phyloP scores from a whole-genome alignment of 2,797 vertebrate species.

The Naso thynnoides region DNA sequence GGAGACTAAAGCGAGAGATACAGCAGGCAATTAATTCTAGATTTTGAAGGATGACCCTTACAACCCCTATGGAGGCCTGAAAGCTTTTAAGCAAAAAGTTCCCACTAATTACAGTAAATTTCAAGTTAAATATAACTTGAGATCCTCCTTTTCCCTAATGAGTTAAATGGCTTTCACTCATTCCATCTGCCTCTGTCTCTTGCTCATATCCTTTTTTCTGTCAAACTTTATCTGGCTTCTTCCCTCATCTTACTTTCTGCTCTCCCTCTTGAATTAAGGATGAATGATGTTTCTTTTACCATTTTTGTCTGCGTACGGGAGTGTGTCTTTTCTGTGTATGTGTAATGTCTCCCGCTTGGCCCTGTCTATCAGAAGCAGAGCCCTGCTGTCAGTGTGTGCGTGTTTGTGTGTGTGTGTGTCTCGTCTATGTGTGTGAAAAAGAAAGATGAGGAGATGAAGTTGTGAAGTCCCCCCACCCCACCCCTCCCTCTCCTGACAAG shows the following conservation, averaged over 20 bases:
- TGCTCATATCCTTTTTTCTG: slow-evolving; percentile 70
- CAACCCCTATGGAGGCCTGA: slow-evolving; percentile 47
- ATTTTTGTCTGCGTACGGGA: slow-evolving; percentile 59
- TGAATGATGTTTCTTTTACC: slow-evolving; percentile 77
- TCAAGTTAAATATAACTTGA: slow-evolving; percentile 70
- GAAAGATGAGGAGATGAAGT: slow-evolving; percentile 80
- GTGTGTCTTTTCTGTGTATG: slow-evolving; percentile 60
- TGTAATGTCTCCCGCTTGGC: slow-evolving; percentile 72
- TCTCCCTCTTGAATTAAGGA: slow-evolving; percentile 78
- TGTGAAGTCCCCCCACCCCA: slow-evolving; percentile 57
- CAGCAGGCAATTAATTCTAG: slow-evolving; percentile 48
- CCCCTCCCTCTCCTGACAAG: slow-evolving; percentile 64
- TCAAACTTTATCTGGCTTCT: slow-evolving; percentile 76
- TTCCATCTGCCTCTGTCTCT: slow-evolving; percentile 66
- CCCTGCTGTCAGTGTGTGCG: slow-evolving; percentile 71
- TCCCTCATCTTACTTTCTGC: slow-evolving; percentile 71
- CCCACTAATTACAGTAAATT: slow-evolving; percentile 60
- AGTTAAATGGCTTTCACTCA: slow-evolving; percentile 77
- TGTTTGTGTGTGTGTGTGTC: slow-evolving; percentile 29
- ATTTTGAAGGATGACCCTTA: slow-evolving; percentile 43
- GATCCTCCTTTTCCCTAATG: slow-evolving; percentile 70
- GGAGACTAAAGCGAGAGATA: slow-evolving; percentile 30
- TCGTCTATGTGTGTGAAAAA: slow-evolving; percentile 44
- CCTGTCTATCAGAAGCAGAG: slow-evolving; percentile 79
- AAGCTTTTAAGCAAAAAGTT: slow-evolving; percentile 58